Evolutionary conservation across 2,797 vertebrate species (phyloP).

Genomic region (Chaetodon trifasciatus): DNA sequence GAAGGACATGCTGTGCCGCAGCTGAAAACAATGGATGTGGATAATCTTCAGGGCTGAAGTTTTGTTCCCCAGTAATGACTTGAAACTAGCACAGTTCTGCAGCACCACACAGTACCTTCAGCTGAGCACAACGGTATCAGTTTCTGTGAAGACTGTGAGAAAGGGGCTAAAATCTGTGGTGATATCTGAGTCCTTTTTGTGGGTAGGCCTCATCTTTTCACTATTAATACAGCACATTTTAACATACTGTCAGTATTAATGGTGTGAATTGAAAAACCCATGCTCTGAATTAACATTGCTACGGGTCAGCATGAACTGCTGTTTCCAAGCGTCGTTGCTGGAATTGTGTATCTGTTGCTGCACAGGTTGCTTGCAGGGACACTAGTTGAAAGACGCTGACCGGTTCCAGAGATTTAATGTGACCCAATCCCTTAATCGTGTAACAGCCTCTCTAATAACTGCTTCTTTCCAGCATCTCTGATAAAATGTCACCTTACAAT

Average conservation of each 20-base stretch:
- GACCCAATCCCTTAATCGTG: slow-evolving; percentile 1
- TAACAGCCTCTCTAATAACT: slow-evolving; percentile 30
- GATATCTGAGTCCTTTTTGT: not conserved
- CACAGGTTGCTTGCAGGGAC: not conserved
- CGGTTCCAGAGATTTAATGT: slow-evolving; percentile 16
- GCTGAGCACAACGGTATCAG: not conserved
- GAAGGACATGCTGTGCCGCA: slow-evolving; percentile 41
- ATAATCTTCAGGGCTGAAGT: slow-evolving; percentile 40
- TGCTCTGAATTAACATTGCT: not conserved
- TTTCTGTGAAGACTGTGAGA: not conserved
- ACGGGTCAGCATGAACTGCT: not conserved
- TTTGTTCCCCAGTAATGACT: slow-evolving; percentile 23
- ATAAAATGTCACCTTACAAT: slow-evolving; percentile 23
- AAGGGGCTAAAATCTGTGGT: not conserved
- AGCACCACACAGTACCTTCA: not conserved
- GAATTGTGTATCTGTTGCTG: not conserved
- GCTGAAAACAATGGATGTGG: slow-evolving; percentile 44
- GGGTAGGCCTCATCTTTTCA: not conserved
- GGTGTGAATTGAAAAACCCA: not conserved
- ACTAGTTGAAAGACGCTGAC: slow-evolving; percentile 17
- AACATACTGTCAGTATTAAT: not conserved
- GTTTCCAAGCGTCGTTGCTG: not conserved
- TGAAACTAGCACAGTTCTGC: slow-evolving; percentile 10
- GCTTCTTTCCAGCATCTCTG: not conserved
- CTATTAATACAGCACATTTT: not conserved